Percentiles rank a stretch among this genome's conserved stretches.
These are phyloP conservation scores for Otolemur garnettii DNA, from an alignment of 2,113 vertebrate genomes.

Conservation along the genomic window DNA sequence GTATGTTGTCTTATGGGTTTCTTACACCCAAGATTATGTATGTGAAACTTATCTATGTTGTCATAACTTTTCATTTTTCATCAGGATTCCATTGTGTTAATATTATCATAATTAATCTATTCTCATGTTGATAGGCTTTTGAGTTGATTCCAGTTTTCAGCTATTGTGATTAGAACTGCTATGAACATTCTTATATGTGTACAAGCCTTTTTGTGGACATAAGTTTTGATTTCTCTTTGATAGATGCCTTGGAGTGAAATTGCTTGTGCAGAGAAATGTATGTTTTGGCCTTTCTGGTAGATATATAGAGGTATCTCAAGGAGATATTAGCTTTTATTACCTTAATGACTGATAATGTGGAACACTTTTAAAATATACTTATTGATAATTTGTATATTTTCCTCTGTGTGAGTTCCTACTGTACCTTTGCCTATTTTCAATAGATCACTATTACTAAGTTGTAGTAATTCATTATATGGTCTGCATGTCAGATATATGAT, in stretches of 20 bases:
- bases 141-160: neutral
- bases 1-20: neutral
- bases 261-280: neutral
- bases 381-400: slow-evolving; percentile 7
- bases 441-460: neutral
- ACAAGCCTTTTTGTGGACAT: neutral
- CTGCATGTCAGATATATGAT: neutral
- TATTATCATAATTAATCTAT: neutral
- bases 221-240: slow-evolving; percentile 5
- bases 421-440: neutral
- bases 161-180: neutral
- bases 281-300: neutral
- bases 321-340: neutral
- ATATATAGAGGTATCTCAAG: neutral
- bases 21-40: neutral
- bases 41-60: neutral
- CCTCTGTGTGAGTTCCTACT: neutral
- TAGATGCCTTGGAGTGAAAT: neutral
- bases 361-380: neutral
- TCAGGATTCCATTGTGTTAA: neutral
- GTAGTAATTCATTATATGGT: neutral
- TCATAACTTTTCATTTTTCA: neutral
- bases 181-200: neutral
- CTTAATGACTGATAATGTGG: neutral
- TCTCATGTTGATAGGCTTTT: neutral